These are phyloP conservation scores for Clarias gariepinus DNA, from an alignment of 2,113 vertebrate genomes.

Conservation along the genomic window DNA sequence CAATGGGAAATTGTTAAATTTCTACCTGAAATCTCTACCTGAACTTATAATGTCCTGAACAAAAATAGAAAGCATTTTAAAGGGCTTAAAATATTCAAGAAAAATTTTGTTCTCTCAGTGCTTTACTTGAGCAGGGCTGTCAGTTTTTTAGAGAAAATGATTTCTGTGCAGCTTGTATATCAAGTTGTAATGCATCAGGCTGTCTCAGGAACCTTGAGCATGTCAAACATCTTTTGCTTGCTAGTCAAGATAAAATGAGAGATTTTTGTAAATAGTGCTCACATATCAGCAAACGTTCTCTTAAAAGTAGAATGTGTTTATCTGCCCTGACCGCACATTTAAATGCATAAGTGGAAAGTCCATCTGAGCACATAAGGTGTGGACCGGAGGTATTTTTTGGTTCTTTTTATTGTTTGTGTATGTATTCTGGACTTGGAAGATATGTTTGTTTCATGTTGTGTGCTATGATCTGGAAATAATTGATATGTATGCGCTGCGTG, in stretches of 20 bases:
- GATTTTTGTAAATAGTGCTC: not conserved
- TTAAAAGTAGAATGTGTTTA: not conserved
- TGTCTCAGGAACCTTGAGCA: constrained; percentile 17
- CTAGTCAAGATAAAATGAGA: not conserved
- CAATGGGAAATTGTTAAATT: no score
- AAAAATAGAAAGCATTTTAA: not conserved
- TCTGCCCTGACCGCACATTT: not conserved
- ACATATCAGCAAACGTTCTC: not conserved
- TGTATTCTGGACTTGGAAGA: not conserved
- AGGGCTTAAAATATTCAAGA: not conserved
- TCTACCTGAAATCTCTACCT: no score
- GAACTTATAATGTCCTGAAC: not conserved
- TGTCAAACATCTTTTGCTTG: constrained; percentile 10
- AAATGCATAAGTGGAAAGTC: not conserved
- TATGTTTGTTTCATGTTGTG: not conserved
- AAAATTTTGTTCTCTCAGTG: not conserved
- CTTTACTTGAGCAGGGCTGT: constrained; percentile 1
- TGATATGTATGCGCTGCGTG: not conserved
- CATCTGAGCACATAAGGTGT: not conserved
- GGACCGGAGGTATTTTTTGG: no score
- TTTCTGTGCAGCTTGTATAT: constrained; percentile 33
- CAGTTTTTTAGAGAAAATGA: constrained; percentile 40
- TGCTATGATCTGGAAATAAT: not conserved
- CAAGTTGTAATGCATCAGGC: not conserved
- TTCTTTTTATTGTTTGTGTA: not conserved